Evolutionary conservation across 1,140 invertebrate species (phyloP), one percentile per base, ranked within the genome.

Genomic region (Papilio glaucus): DNA sequence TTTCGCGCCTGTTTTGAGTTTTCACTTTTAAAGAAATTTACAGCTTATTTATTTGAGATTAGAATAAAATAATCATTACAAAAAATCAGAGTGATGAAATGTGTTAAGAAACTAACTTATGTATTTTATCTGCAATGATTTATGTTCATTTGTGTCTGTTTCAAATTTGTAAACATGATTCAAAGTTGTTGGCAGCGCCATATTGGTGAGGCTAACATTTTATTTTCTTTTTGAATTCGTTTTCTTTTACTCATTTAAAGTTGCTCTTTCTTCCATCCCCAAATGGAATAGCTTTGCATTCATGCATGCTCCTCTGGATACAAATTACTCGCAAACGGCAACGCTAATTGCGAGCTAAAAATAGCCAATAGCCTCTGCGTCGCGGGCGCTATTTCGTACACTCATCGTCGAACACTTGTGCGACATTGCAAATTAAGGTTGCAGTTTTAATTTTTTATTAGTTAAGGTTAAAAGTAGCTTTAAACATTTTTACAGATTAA

Each of bases 301-400:
- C 62, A 65, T 65, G 62, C 62, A 62, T 62, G 57, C 21, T 10
- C 7, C 13, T 61, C 21, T 61, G 61, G 29, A 38, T 15, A 37
- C 61, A 62, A 62, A 62, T 62, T 62, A 62, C 26, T 38, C 33
- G 26, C 61, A 62, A 62, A 62, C 29, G 61, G 29, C 61, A 37
- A 62, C 29, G 61, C 33, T 62, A 62, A 62, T 62, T 62, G 33
- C 61, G n/a, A 37, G 33, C 61, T 62, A 62, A 62, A 62, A 62
- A 62, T 62, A 62, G 38, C 61, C 5, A 62, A 62, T 62, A 62
- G 26, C 61, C 26, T 37, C 61, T 18, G 45, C 8, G 7, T 38
- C 9, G 29, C 60, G 61, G 29, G 29, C n/a, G 26, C 29, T 15
- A 33, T 62, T 62, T 62, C 8, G n/a, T 38, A 37, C n/a, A 62